These are phyloP conservation scores for Limulus polyphemus DNA, from an alignment of 2,888 invertebrate species.

Conservation along the genomic window DNA sequence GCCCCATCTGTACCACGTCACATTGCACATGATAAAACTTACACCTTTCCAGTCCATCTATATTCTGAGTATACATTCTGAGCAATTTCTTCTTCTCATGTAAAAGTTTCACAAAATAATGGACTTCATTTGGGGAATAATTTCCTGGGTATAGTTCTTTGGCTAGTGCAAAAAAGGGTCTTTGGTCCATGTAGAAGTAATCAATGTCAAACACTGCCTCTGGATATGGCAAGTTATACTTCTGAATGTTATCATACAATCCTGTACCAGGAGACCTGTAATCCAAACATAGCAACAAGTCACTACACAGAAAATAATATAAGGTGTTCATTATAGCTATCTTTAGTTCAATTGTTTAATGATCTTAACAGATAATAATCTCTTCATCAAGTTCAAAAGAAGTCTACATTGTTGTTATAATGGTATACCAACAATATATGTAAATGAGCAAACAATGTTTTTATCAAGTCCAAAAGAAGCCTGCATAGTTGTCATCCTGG, in stretches of 20 bases:
- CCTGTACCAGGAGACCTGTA: constrained; percentile 38
- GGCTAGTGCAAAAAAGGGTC: constrained; percentile 39
- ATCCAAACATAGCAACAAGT: no score
- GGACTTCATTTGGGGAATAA: constrained; percentile 39
- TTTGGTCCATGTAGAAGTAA: constrained; percentile 37
- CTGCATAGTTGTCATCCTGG: no score
- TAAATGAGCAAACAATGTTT: no score
- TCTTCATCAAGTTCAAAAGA: no score
- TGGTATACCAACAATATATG: no score
- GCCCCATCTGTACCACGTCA: no score
- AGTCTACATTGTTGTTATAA: no score
- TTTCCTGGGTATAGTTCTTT: constrained; percentile 39
- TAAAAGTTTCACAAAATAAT: constrained; percentile 38
- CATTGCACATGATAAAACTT: constrained; percentile 9
- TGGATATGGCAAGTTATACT: constrained; percentile 39
- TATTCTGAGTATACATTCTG: constrained; percentile 40
- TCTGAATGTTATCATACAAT: constrained; percentile 39
- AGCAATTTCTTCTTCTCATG: constrained; percentile 37
- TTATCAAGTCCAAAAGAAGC: no score
- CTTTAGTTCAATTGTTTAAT: no score
- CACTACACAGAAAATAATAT: no score
- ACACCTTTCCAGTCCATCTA: constrained; percentile 37
- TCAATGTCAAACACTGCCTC: constrained; percentile 41
- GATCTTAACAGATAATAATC: no score
- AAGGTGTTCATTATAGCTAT: no score